Conservation (phyloP, 1,140 invertebrate genomes). For the Drosophila pandora region DNA sequence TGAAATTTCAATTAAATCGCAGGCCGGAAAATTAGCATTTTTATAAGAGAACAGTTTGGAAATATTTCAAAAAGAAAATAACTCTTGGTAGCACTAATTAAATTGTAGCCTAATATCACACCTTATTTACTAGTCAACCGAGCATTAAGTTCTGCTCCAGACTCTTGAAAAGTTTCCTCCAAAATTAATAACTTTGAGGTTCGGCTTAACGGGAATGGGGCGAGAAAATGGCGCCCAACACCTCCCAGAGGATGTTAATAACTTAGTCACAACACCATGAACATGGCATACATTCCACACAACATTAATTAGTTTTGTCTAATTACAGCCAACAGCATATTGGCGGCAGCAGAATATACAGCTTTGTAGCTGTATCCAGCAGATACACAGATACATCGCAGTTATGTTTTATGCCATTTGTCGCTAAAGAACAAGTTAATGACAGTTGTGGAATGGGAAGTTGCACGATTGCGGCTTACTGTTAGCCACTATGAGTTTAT, state of each 20-base stretch:
- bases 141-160: slow-evolving; percentile 12
- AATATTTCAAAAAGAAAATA: neutral
- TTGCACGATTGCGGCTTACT: slow-evolving; percentile 56
- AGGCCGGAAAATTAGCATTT: neutral
- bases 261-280: slow-evolving; percentile 40
- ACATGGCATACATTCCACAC: slow-evolving; percentile 55
- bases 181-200: slow-evolving; percentile 44
- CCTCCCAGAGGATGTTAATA: slow-evolving; percentile 44
- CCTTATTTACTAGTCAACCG: slow-evolving; percentile 2
- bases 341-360: slow-evolving; percentile 30
- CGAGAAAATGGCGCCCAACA: neutral
- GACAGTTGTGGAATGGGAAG: slow-evolving; percentile 19
- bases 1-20: neutral
- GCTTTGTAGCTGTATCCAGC: slow-evolving; percentile 34
- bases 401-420: slow-evolving; percentile 61
- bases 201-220: slow-evolving; percentile 5
- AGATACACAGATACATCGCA: slow-evolving; percentile 34
- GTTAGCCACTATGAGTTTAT: slow-evolving; percentile 30
- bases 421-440: slow-evolving; percentile 52
- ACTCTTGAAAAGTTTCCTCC: neutral
- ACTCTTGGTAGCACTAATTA: neutral
- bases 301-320: slow-evolving; percentile 73
- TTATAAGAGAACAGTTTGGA: neutral
- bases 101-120: neutral
- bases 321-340: slow-evolving; percentile 51